Evolutionary conservation across 2,113 vertebrate species (phyloP).

Genomic region (Lucifuga dentata): DNA sequence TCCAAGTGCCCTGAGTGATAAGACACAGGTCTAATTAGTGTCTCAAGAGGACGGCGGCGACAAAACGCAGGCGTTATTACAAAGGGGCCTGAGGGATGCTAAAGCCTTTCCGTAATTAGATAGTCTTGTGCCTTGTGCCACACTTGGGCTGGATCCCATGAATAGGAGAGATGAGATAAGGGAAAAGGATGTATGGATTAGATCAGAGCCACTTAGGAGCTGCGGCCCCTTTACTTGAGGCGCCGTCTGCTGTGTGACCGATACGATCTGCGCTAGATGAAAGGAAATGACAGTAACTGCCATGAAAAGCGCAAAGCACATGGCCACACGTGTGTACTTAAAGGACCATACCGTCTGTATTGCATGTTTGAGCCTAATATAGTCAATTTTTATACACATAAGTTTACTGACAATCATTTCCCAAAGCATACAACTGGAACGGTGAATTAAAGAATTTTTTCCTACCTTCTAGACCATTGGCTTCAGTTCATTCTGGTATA

Average conservation of each 20-base stretch:
- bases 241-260: slow-evolving; percentile 13
- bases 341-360: no score
- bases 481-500: no score
- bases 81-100: slow-evolving; percentile 61
- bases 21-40: slow-evolving; percentile 56
- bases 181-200: slow-evolving; percentile 76
- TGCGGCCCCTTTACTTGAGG: slow-evolving; percentile 44
- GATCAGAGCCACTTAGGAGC: slow-evolving; percentile 71
- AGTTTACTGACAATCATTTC: neutral
- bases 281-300: slow-evolving; percentile 23
- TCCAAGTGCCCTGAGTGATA: slow-evolving; percentile 26
- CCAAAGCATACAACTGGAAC: neutral
- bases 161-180: slow-evolving; percentile 65
- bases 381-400: no score
- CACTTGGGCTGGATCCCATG: slow-evolving; percentile 52
- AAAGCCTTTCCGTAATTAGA: slow-evolving; percentile 68
- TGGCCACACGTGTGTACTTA: no score
- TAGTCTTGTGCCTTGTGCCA: slow-evolving; percentile 58
- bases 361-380: no score
- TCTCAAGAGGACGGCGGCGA: slow-evolving; percentile 33
- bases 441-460: no score
- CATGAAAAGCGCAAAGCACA: slow-evolving; percentile 1
- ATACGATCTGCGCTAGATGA: slow-evolving; percentile 33
- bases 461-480: no score
- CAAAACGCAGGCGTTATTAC: slow-evolving; percentile 53